Evolutionary conservation across 2,797 vertebrate species (phyloP).

Genomic region (Salarias fasciatus): DNA sequence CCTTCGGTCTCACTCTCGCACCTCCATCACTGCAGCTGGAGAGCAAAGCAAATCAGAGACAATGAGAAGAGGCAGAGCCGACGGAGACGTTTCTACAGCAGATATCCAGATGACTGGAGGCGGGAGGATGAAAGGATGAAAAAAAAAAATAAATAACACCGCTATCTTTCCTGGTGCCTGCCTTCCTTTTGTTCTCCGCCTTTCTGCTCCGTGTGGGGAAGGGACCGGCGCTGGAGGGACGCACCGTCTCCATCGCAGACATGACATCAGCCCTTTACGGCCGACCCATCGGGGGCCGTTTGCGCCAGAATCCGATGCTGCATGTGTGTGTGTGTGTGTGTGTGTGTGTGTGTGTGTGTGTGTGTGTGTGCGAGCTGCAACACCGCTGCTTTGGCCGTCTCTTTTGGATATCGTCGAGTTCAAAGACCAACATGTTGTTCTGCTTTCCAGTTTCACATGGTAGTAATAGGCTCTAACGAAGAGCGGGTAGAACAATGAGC

Average conservation of each 20-base stretch:
- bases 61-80: too few relatives aligned
- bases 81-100: too few relatives aligned
- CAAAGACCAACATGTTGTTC: constrained; percentile 31
- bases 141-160: too few relatives aligned
- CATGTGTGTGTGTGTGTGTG: constrained; percentile 13
- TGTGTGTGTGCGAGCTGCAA: constrained; percentile 5
- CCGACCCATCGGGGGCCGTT: constrained; percentile 64
- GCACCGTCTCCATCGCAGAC: constrained; percentile 75
- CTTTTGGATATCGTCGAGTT: constrained; percentile 3
- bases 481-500: constrained; percentile 35
- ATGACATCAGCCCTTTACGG: constrained; percentile 81
- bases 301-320: constrained; percentile 54
- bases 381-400: too few relatives aligned
- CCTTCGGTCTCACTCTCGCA: too few relatives aligned
- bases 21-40: too few relatives aligned
- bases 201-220: constrained; percentile 65
- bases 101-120: too few relatives aligned
- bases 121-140: too few relatives aligned
- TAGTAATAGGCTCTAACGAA: constrained; percentile 18
- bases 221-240: constrained; percentile 68
- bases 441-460: constrained; percentile 26
- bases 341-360: constrained; percentile 11
- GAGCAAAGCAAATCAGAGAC: too few relatives aligned
- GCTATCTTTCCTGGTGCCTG: too few relatives aligned
- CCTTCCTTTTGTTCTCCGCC: too few relatives aligned